Conservation (phyloP, 2,113 vertebrate species). For the Lanius collurio region DNA sequence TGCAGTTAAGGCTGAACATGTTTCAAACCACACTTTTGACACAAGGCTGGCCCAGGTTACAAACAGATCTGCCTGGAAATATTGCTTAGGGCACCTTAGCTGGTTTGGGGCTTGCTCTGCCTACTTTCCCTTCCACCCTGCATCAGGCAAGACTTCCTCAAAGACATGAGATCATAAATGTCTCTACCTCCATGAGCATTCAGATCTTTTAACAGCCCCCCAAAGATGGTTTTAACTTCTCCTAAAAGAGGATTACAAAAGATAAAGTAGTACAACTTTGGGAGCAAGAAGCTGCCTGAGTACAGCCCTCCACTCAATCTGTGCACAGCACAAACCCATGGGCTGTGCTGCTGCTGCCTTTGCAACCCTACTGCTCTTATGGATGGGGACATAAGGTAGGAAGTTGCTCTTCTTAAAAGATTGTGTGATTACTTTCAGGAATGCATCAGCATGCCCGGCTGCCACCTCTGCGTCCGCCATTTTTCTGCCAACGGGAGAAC, state of each 20-base stretch:
- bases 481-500: not conserved
- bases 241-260: slow-evolving; percentile 12
- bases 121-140: not conserved
- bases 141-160: not conserved
- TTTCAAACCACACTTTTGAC: not conserved
- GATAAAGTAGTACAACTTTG: not conserved
- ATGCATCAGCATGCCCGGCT: not conserved
- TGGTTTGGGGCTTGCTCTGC: not conserved
- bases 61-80: not conserved
- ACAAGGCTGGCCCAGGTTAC: not conserved
- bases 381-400: not conserved
- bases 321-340: not conserved
- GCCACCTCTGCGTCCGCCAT: not conserved
- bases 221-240: not conserved
- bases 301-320: not conserved
- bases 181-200: not conserved
- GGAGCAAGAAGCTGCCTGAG: not conserved
- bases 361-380: not conserved
- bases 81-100: not conserved
- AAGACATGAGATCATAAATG: not conserved
- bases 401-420: slow-evolving; percentile 42
- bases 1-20: not conserved
- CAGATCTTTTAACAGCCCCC: not conserved
- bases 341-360: not conserved
- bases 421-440: slow-evolving; percentile 29